phyloP scores from a whole-genome alignment of 2,888 invertebrate genomes.

The Gymnocheta viridis region DNA sequence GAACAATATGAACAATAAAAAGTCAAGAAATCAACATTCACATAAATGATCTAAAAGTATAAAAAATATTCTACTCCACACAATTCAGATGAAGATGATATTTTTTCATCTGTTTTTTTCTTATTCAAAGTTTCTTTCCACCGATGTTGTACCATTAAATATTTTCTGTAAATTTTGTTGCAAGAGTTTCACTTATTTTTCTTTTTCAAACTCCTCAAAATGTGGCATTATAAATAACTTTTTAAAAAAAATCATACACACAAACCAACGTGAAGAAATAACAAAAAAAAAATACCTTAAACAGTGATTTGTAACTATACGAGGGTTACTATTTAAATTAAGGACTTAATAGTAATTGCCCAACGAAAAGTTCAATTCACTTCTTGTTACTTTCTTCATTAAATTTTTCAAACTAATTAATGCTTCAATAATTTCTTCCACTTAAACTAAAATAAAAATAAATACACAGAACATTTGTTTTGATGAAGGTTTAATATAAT shows the following conservation, averaged over 20 bases:
- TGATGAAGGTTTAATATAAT: too few relatives aligned
- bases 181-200: constrained; percentile 3
- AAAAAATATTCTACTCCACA: constrained; percentile 15
- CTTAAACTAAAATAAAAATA: too few relatives aligned
- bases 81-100: constrained; percentile 46
- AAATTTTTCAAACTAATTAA: too few relatives aligned
- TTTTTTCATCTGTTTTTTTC: constrained; percentile 7
- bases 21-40: constrained; percentile 45
- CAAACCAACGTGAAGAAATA: background rate
- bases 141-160: constrained; percentile 32
- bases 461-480: too few relatives aligned
- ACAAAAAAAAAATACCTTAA: background rate
- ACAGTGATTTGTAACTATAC: constrained; percentile 41
- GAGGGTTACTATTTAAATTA: background rate
- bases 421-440: too few relatives aligned
- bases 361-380: too few relatives aligned
- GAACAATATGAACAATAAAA: constrained; percentile 15
- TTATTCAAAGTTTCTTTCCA: constrained; percentile 7
- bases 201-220: constrained; percentile 26
- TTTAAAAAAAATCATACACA: constrained; percentile 35
- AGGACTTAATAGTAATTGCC: too few relatives aligned
- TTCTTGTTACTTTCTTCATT: too few relatives aligned
- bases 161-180: constrained; percentile 47
- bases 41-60: constrained; percentile 39
- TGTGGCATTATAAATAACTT: constrained; percentile 61